phyloP scores from a whole-genome alignment of 1,140 invertebrate species.

The Pinna nobilis region DNA sequence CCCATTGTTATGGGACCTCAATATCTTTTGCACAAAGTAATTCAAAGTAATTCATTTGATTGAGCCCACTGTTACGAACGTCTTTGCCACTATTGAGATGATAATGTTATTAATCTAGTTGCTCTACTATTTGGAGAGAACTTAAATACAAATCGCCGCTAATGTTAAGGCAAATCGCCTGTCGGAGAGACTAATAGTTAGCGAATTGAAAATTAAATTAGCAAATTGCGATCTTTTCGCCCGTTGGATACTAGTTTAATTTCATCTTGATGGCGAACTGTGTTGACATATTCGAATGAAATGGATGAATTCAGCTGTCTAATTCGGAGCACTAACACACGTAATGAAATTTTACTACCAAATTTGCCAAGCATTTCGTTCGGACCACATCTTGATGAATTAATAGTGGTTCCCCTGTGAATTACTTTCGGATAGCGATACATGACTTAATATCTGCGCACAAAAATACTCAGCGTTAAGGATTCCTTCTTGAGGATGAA shows the following conservation, averaged over 20 bases:
- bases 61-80: conserved; percentile 20
- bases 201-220: conserved; percentile 66
- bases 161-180: conserved; percentile 46
- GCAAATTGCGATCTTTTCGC: conserved; percentile 62
- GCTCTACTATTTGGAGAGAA: conserved; percentile 30
- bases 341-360: conserved; percentile 51
- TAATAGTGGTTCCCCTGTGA: conserved; percentile 31
- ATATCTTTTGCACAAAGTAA: conserved; percentile 32
- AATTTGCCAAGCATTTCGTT: conserved; percentile 38
- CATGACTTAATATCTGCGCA: conserved; percentile 1
- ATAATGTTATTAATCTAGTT: conserved; percentile 55
- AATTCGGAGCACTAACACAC: conserved; percentile 24
- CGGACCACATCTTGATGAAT: conserved; percentile 35
- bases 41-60: conserved; percentile 46
- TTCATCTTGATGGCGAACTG: conserved; percentile 51
- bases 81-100: conserved; percentile 48
- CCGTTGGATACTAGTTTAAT: conserved; percentile 60
- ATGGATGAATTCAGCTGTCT: conserved; percentile 41
- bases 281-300: conserved; percentile 56
- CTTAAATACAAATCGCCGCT: conserved; percentile 55
- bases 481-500: too few relatives aligned
- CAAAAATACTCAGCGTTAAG: too few relatives aligned
- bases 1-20: conserved; percentile 39
- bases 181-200: conserved; percentile 55
- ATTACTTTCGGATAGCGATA: conserved; percentile 13